Evolutionary conservation across 2,888 invertebrate genomes (phyloP).

Genomic region (Siphonodentalium dalli): DNA sequence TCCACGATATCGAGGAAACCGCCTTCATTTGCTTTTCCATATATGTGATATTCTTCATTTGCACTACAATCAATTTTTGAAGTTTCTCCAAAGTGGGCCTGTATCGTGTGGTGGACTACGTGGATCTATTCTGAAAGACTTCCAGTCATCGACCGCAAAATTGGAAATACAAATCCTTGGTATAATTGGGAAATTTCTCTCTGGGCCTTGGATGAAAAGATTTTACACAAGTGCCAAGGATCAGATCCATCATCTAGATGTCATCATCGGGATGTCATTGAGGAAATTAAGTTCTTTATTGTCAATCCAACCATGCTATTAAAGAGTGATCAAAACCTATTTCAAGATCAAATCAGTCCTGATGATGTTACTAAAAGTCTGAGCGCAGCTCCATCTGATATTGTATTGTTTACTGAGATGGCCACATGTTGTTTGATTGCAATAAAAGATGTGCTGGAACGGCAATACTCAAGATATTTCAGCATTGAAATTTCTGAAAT

Average conservation of each 20-base stretch:
- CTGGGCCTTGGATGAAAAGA: too few relatives aligned
- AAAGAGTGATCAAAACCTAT: neutral
- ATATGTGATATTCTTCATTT: conserved; percentile 7
- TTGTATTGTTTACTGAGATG: neutral
- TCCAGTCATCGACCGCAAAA: conserved; percentile 2
- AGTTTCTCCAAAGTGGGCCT: conserved; percentile 5
- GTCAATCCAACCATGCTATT: conserved; percentile 1
- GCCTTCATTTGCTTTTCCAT: conserved; percentile 27
- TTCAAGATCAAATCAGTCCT: neutral
- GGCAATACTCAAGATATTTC: conserved; percentile 22
- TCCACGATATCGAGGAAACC: conserved; percentile 27
- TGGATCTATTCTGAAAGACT: conserved; percentile 8
- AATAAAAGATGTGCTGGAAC: conserved; percentile 9
- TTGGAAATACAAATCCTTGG: conserved; percentile 18
- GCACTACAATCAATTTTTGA: conserved; percentile 4
- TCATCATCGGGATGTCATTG: conserved; percentile 1
- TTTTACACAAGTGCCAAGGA: conserved; percentile 12
- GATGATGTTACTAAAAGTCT: neutral
- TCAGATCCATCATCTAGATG: conserved; percentile 6
- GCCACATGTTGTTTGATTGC: neutral
- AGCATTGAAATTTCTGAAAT: conserved; percentile 9
- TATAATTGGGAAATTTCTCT: too few relatives aligned
- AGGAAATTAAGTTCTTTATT: neutral
- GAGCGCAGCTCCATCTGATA: neutral
- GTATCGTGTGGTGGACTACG: conserved; percentile 16